These are phyloP conservation scores for Cyanoliseus patagonus DNA, from an alignment of 2,113 vertebrate genomes.

Conservation along the genomic window DNA sequence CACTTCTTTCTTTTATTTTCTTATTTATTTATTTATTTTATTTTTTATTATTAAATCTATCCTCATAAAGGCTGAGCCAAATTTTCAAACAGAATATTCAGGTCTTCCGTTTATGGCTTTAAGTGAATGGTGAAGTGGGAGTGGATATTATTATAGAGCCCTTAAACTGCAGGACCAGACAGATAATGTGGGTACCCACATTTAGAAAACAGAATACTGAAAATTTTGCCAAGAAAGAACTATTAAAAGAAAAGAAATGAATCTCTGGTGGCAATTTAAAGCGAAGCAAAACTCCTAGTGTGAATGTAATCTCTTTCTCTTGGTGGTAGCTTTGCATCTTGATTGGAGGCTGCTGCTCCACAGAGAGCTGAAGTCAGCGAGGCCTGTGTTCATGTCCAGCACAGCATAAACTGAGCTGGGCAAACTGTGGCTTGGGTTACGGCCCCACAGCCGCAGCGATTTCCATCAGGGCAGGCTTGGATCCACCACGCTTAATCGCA, in stretches of 20 bases:
- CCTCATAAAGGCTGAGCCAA: not conserved
- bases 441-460: rapidly evolving
- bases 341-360: not conserved
- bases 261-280: not conserved
- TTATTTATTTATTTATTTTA: not conserved
- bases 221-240: not conserved
- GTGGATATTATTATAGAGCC: not conserved
- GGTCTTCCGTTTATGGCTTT: not conserved
- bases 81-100: not conserved
- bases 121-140: not conserved
- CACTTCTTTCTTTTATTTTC: rapidly evolving
- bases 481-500: not conserved
- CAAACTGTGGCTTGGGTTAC: not conserved
- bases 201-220: not conserved
- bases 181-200: not conserved
- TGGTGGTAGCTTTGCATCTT: not conserved
- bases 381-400: not conserved
- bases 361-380: rapidly evolving
- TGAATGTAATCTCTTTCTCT: not conserved
- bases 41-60: not conserved
- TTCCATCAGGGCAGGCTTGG: not conserved
- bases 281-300: not conserved
- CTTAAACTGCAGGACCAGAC: not conserved
- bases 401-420: not conserved
- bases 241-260: not conserved